A percentile compares a stretch with the other conserved stretches of the same genome.
Conservation (phyloP, 2,113 vertebrate species). For the Odocoileus virginianus region DNA sequence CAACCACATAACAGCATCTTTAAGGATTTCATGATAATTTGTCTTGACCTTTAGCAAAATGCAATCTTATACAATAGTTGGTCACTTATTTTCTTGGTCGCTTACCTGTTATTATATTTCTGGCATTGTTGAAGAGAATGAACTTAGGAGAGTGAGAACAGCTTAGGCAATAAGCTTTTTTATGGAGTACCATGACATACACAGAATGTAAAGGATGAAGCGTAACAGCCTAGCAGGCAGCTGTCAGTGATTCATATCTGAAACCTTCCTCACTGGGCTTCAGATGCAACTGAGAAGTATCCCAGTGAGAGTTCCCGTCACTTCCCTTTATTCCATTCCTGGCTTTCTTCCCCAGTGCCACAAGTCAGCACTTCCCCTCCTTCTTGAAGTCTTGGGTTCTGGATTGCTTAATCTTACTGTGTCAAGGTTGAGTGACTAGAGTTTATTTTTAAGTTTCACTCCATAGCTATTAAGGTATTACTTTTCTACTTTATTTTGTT, state of each 20-base stretch:
- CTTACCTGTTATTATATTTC: constrained; percentile 37
- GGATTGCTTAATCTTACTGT: background rate
- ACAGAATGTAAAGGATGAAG: constrained; percentile 19
- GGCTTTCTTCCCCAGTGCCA: background rate
- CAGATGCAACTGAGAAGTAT: background rate
- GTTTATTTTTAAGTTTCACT: constrained; percentile 20
- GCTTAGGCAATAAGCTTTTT: constrained; percentile 10
- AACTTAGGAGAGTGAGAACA: constrained; percentile 3
- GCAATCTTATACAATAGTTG: constrained; percentile 13
- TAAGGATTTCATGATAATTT: constrained; percentile 49
- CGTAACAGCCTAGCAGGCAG: background rate
- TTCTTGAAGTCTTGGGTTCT: background rate
- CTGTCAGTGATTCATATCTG: background rate
- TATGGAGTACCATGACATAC: background rate
- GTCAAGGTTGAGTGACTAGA: background rate
- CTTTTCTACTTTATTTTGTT: background rate
- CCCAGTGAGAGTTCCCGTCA: background rate
- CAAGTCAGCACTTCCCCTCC: background rate
- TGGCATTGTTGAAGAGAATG: constrained; percentile 32
- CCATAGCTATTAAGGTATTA: background rate
- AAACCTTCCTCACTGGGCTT: background rate
- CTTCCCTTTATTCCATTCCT: background rate
- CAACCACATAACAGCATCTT: background rate
- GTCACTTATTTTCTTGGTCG: constrained; percentile 43
- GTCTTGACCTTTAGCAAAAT: constrained; percentile 43